Evolutionary conservation across 2,888 invertebrate species (phyloP), one percentile per base, ranked within the genome.

Genomic region (Drosophila koepferae): DNA sequence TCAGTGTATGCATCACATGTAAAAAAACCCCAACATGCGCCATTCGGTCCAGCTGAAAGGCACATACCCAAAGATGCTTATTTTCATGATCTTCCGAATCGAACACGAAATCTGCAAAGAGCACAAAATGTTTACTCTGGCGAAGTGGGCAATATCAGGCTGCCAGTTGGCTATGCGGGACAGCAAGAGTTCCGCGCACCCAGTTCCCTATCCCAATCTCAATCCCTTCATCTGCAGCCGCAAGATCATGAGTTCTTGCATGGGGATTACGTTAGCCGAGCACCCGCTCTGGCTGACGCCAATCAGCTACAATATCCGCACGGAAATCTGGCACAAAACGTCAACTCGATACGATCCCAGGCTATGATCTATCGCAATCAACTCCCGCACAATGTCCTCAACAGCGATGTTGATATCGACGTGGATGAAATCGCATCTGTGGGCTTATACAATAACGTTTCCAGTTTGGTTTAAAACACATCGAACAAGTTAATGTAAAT

Each of bases 31-130:
- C 70, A 59, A 0, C 78, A 75, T 18, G n/a, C 55, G 18, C 23
- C 55, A 28, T 74, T 77, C 14, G 72, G 56, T 1, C 61, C 72
- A 31, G 51, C 80, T 23, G 74, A 69, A 23, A 70, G 85, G 93
- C 93, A 94, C 84, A 93, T 95, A 60, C 95, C 95, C 14, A 95
- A 95, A 92, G 95, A 95, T 90, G 95, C 95, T 1, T 95, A 95
- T 86, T 95, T 95, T 81, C 95, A 95, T 80, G 95, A 95, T 65
- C 93, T 95, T 43, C 94, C 95, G 1, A 94, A 94, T 87, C 92
- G 94, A 55, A 34, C 81, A 23, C 61, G 74, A n/a, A 63, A 60
- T 12, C 48, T 31, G 12, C 77, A 68, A 28, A 58, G 74, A 49
- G 55, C 41, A 1, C 81, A 58, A 14, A 60, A 61, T 20, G 34